Evolutionary conservation across 2,797 vertebrate species (phyloP).

Genomic region (Coregonus ussuriensis): DNA sequence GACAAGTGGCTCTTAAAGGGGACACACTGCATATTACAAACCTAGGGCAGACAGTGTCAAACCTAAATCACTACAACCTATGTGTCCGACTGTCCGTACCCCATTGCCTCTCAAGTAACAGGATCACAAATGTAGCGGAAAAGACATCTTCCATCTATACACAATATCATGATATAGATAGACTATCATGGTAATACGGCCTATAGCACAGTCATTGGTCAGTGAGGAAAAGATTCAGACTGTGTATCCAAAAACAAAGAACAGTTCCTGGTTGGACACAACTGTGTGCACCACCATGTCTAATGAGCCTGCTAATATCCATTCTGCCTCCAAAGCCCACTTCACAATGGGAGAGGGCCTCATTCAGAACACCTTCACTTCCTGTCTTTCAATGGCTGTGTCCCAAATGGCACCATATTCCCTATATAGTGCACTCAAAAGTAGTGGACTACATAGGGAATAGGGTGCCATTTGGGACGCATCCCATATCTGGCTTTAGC

Average conservation of each 20-base stretch:
- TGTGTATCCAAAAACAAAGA: background rate
- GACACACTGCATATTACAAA: conserved; percentile 34
- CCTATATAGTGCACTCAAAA: background rate
- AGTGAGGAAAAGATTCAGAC: background rate
- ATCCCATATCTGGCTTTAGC: background rate
- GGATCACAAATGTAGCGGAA: background rate
- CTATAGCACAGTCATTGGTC: background rate
- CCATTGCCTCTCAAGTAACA: no score
- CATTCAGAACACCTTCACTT: conserved; percentile 58
- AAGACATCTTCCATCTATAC: background rate
- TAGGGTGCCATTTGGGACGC: no score
- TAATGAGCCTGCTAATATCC: conserved; percentile 17
- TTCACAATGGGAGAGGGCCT: conserved; percentile 29
- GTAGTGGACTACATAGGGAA: no score
- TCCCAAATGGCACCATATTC: background rate
- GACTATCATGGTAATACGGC: background rate
- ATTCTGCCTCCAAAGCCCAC: conserved; percentile 14
- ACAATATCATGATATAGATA: background rate
- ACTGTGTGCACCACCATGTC: background rate
- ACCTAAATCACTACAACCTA: no score
- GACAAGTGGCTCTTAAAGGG: conserved; percentile 70
- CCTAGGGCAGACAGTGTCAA: background rate
- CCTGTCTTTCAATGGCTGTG: conserved; percentile 19
- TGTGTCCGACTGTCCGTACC: no score
- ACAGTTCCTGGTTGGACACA: background rate